Evolutionary conservation across 1,140 invertebrate genomes (phyloP).

Genomic region (Listronotus bonariensis): DNA sequence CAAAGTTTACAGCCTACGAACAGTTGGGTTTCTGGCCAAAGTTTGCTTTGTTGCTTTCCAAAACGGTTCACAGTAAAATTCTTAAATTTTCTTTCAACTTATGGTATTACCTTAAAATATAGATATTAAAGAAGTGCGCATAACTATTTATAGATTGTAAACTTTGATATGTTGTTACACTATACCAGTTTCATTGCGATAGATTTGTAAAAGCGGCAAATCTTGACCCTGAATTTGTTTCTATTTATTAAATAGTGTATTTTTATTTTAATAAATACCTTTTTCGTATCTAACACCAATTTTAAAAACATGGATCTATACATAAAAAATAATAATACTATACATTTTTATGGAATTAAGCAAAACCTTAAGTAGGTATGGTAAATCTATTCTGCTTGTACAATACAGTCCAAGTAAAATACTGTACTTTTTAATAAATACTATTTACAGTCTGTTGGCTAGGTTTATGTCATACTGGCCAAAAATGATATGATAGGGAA

Average conservation of each 20-base stretch:
- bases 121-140: too few species aligned
- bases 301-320: constrained; percentile 36
- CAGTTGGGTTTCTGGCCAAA: too few species aligned
- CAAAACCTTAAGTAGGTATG: constrained; percentile 25
- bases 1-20: too few species aligned
- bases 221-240: constrained; percentile 43
- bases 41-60: too few species aligned
- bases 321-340: constrained; percentile 37
- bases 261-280: constrained; percentile 17
- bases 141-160: too few species aligned
- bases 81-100: too few species aligned
- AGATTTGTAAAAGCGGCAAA: constrained; percentile 24
- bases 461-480: constrained; percentile 51
- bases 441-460: constrained; percentile 49
- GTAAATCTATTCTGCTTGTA: constrained; percentile 26
- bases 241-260: constrained; percentile 25
- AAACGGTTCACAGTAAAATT: too few species aligned
- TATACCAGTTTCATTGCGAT: constrained; percentile 29
- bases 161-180: constrained; percentile 9
- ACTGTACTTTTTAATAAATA: constrained; percentile 43
- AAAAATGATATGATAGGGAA: constrained; percentile 56
- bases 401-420: constrained; percentile 39
- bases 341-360: constrained; percentile 29
- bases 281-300: constrained; percentile 32
- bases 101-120: too few species aligned